A percentile compares a stretch with the other conserved stretches of the same genome.
Conservation (phyloP, 1,140 invertebrate species). For the Trialeurodes vaporariorum region DNA sequence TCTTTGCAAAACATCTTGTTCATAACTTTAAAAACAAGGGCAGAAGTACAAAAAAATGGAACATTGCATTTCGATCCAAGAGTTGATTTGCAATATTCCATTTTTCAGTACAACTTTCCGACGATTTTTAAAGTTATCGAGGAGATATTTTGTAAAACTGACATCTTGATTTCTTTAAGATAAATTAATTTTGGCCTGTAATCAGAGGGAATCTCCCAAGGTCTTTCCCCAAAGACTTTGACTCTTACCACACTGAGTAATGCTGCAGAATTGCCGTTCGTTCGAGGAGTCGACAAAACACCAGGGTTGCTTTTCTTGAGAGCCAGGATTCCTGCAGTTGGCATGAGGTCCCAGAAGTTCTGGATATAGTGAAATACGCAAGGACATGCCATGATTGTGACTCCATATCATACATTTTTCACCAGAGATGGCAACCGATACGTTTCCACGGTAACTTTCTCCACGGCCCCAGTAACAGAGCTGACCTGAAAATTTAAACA, state of each 20-base stretch:
- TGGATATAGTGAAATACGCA: constrained; percentile 60
- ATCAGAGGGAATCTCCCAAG: no score
- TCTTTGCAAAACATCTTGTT: no score
- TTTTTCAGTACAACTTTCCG: no score
- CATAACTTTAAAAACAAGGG: no score
- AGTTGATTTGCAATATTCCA: no score
- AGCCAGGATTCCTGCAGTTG: constrained; percentile 85
- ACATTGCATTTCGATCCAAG: no score
- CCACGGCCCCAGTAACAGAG: constrained; percentile 79
- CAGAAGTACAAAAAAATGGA: no score
- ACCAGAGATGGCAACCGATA: constrained; percentile 56
- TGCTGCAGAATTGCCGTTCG: constrained; percentile 63
- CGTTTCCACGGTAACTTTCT: constrained; percentile 63
- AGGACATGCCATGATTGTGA: constrained; percentile 47
- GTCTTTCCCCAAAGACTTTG: no score
- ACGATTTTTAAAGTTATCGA: no score
- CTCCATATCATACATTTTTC: constrained; percentile 73
- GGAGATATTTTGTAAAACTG: no score
- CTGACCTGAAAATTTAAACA: constrained; percentile 40
- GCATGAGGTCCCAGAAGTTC: constrained; percentile 78
- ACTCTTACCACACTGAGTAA: constrained; percentile 64
- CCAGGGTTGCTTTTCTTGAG: constrained; percentile 70
- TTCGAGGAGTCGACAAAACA: constrained; percentile 62
- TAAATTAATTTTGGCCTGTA: no score
- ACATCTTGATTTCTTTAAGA: no score